Conservation (phyloP, 2,888 invertebrate species). For the Habrosyne pyritoides region DNA sequence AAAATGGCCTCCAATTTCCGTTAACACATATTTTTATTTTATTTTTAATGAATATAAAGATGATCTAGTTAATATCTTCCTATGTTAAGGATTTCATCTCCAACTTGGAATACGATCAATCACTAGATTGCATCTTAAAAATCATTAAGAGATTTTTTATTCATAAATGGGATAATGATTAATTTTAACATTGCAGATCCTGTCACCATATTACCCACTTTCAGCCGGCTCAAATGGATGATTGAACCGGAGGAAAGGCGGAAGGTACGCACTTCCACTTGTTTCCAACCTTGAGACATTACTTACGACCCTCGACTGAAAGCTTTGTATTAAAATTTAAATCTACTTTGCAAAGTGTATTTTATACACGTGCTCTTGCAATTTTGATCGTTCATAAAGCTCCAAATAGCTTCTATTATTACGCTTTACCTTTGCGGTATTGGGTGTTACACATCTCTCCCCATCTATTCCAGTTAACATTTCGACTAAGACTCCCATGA, state of each 20-base stretch:
- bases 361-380: constrained; percentile 82
- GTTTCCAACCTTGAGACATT: constrained; percentile 76
- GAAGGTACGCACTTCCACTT: constrained; percentile 60
- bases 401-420: constrained; percentile 79
- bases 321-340: constrained; percentile 84
- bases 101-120: neutral
- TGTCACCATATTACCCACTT: neutral
- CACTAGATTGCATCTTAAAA: neutral
- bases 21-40: too few species aligned
- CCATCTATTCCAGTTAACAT: constrained; percentile 64
- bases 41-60: too few species aligned
- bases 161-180: neutral
- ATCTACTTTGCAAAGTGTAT: constrained; percentile 84
- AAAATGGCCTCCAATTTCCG: too few species aligned
- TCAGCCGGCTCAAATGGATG: constrained; percentile 12
- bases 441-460: constrained; percentile 72
- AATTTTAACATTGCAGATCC: neutral
- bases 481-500: constrained; percentile 71
- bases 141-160: neutral
- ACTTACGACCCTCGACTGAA: constrained; percentile 79
- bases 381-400: constrained; percentile 83
- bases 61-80: neutral
- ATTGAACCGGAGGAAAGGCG: constrained; percentile 30
- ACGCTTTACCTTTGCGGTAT: constrained; percentile 78
- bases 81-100: neutral